phyloP scores from a whole-genome alignment of 2,113 vertebrate genomes.

The Todiramphus chloris region DNA sequence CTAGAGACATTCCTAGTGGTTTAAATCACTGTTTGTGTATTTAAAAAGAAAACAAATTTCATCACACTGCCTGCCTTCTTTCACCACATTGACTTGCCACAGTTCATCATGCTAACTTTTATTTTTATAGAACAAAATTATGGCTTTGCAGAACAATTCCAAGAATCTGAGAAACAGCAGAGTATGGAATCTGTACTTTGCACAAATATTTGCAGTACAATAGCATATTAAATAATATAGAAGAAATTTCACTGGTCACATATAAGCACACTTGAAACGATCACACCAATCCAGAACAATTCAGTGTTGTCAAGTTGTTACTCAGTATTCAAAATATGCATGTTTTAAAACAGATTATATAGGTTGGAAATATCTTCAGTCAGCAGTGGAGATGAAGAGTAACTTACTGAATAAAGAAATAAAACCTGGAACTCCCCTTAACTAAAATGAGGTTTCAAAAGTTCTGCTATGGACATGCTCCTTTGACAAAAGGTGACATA shows the following conservation, averaged over 20 bases:
- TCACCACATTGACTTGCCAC: neutral
- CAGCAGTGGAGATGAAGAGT: neutral
- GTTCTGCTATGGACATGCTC: neutral
- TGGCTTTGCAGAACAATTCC: neutral
- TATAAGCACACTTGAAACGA: neutral
- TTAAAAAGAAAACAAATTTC: slow-evolving; percentile 29
- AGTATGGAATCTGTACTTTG: neutral
- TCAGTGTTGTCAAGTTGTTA: neutral
- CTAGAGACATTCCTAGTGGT: neutral
- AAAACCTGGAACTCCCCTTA: neutral
- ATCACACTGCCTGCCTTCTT: neutral
- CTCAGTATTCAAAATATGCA: neutral
- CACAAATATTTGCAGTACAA: neutral
- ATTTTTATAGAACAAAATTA: neutral
- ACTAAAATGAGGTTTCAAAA: neutral
- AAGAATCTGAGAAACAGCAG: neutral
- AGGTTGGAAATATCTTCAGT: neutral
- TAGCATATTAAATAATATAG: neutral
- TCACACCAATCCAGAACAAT: neutral
- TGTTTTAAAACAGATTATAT: neutral
- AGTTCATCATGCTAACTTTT: neutral
- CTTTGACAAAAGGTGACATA: neutral
- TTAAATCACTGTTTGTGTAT: slow-evolving; percentile 21
- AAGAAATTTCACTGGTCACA: neutral
- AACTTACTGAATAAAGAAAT: neutral